Evolutionary conservation across 2,113 vertebrate genomes (phyloP).

Genomic region (Hucho hucho): DNA sequence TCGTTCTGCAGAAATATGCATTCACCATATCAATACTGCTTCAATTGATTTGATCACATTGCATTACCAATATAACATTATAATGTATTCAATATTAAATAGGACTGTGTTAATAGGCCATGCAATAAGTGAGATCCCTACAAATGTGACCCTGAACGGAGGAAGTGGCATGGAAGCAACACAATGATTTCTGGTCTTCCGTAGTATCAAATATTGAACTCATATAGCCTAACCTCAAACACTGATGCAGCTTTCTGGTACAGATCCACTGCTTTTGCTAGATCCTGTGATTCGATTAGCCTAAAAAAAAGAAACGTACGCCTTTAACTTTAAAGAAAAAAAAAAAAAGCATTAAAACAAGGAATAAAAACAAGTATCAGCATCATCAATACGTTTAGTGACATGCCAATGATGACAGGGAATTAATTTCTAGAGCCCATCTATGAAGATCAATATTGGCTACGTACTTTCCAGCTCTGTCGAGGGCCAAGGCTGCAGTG

Average conservation of each 20-base stretch:
- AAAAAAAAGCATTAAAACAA: neutral
- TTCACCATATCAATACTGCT: neutral
- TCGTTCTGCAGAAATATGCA: conserved; percentile 80
- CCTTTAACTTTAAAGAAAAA: neutral
- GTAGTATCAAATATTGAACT: neutral
- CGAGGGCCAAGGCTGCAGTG: conserved; percentile 93
- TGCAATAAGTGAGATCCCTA: too few relatives aligned
- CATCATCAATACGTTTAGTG: neutral
- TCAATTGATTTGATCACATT: neutral
- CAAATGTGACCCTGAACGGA: too few relatives aligned
- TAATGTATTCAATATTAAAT: too few relatives aligned
- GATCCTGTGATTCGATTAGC: conserved; percentile 89
- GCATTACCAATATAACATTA: too few relatives aligned
- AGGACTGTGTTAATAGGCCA: neutral
- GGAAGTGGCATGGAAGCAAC: neutral
- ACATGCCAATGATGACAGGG: neutral
- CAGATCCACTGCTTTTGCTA: conserved; percentile 95
- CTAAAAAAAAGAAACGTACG: conserved; percentile 62
- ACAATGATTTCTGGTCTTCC: neutral
- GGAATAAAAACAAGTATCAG: too few relatives aligned
- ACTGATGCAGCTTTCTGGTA: conserved; percentile 96
- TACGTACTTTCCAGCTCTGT: conserved; percentile 93
- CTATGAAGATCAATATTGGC: neutral
- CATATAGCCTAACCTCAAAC: conserved; percentile 82
- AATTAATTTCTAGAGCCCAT: neutral